phyloP scores from a whole-genome alignment of 2,113 vertebrate species.

The Atractosteus spatula region DNA sequence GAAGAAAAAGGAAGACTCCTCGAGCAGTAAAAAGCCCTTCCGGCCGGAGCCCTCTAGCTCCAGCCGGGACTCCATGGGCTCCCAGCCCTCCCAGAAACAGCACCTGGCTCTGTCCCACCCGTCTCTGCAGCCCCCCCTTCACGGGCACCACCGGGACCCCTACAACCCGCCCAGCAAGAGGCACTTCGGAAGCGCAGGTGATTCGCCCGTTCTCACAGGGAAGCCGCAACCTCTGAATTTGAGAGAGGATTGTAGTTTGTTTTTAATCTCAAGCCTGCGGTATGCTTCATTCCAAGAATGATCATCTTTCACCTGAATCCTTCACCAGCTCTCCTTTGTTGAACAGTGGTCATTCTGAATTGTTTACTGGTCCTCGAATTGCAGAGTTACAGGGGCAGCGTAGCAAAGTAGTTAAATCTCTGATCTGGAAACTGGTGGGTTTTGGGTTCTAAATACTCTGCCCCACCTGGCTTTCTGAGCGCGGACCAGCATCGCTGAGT shows the following conservation, averaged over 20 bases:
- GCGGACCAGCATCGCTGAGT: too few species aligned
- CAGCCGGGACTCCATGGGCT: constrained; percentile 80
- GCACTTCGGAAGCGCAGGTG: constrained; percentile 85
- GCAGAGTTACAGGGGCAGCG: too few species aligned
- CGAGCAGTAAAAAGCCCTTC: constrained; percentile 76
- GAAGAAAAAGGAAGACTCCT: constrained; percentile 83
- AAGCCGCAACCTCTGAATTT: rapidly evolving
- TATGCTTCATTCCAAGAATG: too few species aligned
- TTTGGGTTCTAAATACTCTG: too few species aligned
- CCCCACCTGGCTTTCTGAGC: too few species aligned
- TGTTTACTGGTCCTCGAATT: too few species aligned
- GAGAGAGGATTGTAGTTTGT: background rate
- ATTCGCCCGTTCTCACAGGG: constrained; percentile 13
- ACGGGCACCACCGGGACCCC: constrained; percentile 83
- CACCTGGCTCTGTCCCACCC: constrained; percentile 66
- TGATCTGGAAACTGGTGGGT: too few species aligned
- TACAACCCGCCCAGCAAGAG: constrained; percentile 80
- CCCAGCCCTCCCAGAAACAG: constrained; percentile 73
- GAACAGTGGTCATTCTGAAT: too few species aligned
- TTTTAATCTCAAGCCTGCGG: background rate
- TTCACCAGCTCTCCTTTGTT: too few species aligned
- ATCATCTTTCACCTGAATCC: too few species aligned
- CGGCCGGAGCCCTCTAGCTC: constrained; percentile 84
- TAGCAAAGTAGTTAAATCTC: too few species aligned
- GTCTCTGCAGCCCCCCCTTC: constrained; percentile 61